Evolutionary conservation across 2,888 invertebrate genomes (phyloP), one percentile per base, ranked within the genome.

Genomic region (Oithona nana): DNA sequence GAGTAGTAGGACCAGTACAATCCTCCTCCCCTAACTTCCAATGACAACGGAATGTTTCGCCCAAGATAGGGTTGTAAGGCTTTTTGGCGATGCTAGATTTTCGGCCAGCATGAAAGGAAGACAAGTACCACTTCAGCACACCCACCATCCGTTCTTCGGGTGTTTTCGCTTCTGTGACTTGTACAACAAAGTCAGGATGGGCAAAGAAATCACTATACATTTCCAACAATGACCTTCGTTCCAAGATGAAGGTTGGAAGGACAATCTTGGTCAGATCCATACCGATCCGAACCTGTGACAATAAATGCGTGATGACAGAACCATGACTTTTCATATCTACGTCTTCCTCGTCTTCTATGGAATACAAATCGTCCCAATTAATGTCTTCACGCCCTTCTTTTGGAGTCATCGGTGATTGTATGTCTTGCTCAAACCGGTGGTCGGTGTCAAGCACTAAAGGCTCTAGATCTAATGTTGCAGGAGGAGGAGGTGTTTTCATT

Each of bases 191-290:
- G 75, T 97, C 95, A 0, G 98, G 95, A 79, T 99, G 98, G 13
- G 98, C 94, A 76, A 99, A 95, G 73, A 97, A 98, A 76, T 99
- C 98, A 57, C 98, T 97, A 74, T 95, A 99, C 98, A 99, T 99
- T 77, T 99, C 98, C 56, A 99, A 78, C 49, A 98, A 79, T 1
- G 97, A 98, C 65, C 98, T 82, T 73, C 93, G 81, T 73, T 99
- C 98, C 69, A 99, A 76, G 68, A 99, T 99, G 72, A 98, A 99
- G 28, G 98, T 99, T 26, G 98, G 98, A 66, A 99, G 78, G 61
- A 94, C 94, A 65, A 94, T 90, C 80, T 97, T 98, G 13, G 98
- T 99, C 71, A 99, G 81, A 76, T 99, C 98, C 98, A 99, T 99
- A 66, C 97, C 97, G 71, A 97, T 94, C 75, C 93, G 89, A 66